Evolutionary conservation across 2,797 vertebrate species (phyloP).

Genomic region (Sebastes cheni): DNA sequence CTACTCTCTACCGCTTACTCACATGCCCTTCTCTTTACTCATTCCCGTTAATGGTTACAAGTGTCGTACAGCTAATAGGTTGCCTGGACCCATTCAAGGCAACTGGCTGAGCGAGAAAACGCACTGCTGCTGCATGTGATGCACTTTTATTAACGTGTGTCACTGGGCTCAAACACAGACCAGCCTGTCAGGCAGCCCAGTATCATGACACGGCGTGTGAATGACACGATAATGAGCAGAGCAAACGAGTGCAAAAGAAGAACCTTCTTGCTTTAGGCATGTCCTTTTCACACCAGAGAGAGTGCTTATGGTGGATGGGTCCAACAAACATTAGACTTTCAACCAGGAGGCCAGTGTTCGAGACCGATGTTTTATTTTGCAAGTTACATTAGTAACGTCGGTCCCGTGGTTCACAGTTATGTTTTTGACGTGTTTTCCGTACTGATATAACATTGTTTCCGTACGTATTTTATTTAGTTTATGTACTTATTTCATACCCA

Average conservation of each 20-base stretch:
- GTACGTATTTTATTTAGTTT: too few species aligned
- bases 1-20: not conserved
- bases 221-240: too few species aligned
- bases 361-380: not conserved
- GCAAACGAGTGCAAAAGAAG: too few species aligned
- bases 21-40: conserved; percentile 1
- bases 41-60: conserved; percentile 31
- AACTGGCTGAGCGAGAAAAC: conserved; percentile 25
- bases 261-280: too few species aligned
- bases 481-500: too few species aligned
- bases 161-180: not conserved
- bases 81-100: conserved; percentile 3
- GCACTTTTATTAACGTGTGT: not conserved
- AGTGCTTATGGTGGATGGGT: not conserved
- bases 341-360: not conserved
- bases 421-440: too few species aligned
- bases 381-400: not conserved
- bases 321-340: not conserved
- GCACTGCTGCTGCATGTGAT: conserved; percentile 1
- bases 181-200: not conserved
- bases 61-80: conserved; percentile 13
- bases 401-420: too few species aligned
- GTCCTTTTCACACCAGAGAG: too few species aligned
- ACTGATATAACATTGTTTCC: too few species aligned
- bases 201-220: too few species aligned